A percentile compares a stretch with the other conserved stretches of the same genome.
These are phyloP conservation scores for Hiodon alosoides DNA, from an alignment of 2,113 vertebrate species.

Conservation along the genomic window DNA sequence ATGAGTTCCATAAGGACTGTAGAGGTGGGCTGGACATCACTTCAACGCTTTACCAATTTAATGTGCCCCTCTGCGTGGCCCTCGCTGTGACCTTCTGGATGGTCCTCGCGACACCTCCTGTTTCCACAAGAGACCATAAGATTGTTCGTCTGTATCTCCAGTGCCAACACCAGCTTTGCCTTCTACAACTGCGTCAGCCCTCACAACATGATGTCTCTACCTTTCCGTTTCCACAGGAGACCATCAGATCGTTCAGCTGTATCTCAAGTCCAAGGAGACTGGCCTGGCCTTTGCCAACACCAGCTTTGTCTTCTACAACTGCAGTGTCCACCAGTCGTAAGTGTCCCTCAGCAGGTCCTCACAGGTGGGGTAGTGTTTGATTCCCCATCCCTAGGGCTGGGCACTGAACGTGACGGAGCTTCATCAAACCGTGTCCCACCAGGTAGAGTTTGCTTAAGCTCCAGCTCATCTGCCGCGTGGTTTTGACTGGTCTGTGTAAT, in stretches of 20 bases:
- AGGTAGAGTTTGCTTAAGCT: too few relatives aligned
- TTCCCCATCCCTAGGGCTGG: background rate
- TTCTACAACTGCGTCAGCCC: slow-evolving; percentile 84
- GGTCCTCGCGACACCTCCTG: background rate
- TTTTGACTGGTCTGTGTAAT: background rate
- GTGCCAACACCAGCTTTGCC: slow-evolving; percentile 89
- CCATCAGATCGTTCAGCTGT: slow-evolving; percentile 92
- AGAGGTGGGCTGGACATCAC: too few relatives aligned
- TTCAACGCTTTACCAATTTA: too few relatives aligned
- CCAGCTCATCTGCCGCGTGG: background rate
- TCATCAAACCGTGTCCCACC: too few relatives aligned
- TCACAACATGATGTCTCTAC: background rate
- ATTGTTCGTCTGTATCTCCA: slow-evolving; percentile 94
- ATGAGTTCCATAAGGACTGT: too few relatives aligned
- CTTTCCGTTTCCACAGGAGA: slow-evolving; percentile 65
- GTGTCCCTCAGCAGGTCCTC: slow-evolving; percentile 42
- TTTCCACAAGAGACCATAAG: slow-evolving; percentile 81
- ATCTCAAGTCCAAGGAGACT: slow-evolving; percentile 94
- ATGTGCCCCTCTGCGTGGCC: too few relatives aligned
- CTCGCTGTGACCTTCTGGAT: too few relatives aligned
- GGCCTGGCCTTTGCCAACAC: slow-evolving; percentile 95
- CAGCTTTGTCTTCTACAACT: slow-evolving; percentile 98
- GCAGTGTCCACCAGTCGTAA: slow-evolving; percentile 96
- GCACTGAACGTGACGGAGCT: too few relatives aligned
- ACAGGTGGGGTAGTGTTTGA: background rate